These are phyloP conservation scores for Amniataba percoides DNA, from an alignment of 2,797 vertebrate species.

Conservation along the genomic window DNA sequence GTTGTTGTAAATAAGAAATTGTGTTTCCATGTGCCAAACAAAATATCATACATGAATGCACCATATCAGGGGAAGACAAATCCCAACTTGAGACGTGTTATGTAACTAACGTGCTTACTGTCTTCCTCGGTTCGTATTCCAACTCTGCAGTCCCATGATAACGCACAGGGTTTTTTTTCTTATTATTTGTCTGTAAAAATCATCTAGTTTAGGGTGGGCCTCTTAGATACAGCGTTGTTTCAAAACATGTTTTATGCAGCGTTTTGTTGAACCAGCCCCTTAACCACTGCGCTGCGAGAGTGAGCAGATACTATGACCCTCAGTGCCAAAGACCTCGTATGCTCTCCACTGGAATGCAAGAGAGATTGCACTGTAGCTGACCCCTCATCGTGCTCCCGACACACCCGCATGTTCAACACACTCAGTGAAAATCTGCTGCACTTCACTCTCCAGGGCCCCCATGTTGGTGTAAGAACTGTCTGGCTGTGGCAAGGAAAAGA, in stretches of 20 bases:
- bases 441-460: slow-evolving; percentile 64
- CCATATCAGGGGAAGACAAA: slow-evolving; percentile 39
- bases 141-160: slow-evolving; percentile 39
- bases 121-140: slow-evolving; percentile 40
- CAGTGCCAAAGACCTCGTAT: slow-evolving; percentile 37
- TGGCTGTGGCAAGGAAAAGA: slow-evolving; percentile 56
- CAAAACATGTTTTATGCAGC: slow-evolving; percentile 37
- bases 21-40: slow-evolving; percentile 35
- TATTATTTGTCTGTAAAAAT: no score
- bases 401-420: slow-evolving; percentile 55
- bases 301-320: slow-evolving; percentile 25
- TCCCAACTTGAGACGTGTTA: slow-evolving; percentile 47
- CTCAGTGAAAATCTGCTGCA: slow-evolving; percentile 63
- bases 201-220: slow-evolving; percentile 7
- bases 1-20: slow-evolving; percentile 45
- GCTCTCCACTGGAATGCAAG: slow-evolving; percentile 49
- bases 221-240: slow-evolving; percentile 26
- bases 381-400: slow-evolving; percentile 51
- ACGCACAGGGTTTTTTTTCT: slow-evolving; percentile 17
- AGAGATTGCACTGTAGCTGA: slow-evolving; percentile 61
- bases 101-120: slow-evolving; percentile 40
- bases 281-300: neutral
- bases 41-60: slow-evolving; percentile 39
- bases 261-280: slow-evolving; percentile 32
- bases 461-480: slow-evolving; percentile 65